Base-by-base conservation (phyloP, 2,797 vertebrate species). In the Coccyzus lansbergi region DNA sequence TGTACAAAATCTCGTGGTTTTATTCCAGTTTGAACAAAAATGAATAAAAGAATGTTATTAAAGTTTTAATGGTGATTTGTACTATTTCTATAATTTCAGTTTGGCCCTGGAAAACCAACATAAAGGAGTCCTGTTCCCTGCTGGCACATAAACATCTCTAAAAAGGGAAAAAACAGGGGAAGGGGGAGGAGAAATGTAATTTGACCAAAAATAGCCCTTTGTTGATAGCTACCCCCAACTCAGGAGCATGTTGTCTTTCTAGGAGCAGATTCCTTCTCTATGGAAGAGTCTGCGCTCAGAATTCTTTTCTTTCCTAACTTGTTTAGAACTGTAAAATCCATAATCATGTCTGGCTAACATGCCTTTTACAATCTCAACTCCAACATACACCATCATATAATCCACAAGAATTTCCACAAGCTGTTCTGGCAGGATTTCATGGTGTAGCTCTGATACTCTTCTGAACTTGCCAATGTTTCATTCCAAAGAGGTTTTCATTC, bases 381-480 rank as follows among this genome's bases (percentile, higher is more conserved):
- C 44, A 55, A 42, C 34, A 49, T 25, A 56, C 19, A 88, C 53
- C 8, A 24, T 34, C 68, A 63, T 40, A 49, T 49, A 77, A 87
- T 72, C 46, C 49, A 56, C 70, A 94, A 78, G 58, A 95, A 95
- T 69, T 84, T 92, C 80, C 62, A 77, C 34, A 89, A 94, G 49
- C 59, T 86, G 12, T 63, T 69, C 83, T 79, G 70, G 63, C 75
- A 92, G 15, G 20, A 75, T 51, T 76, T 95, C 34, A 36, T 33
- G 38, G 19, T 51, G 7, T 49, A 81, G 44, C 34, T 79, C 51
- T 69, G 52, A 84, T 40, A 79, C 9, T 67, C 12, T 69, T 44
- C 62, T 65, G 25, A 63, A 72, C 51, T 76, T 79, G 63, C 42
- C 78, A 88, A 28, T 4, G 2, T 63, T 92, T 82, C 15, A 38